Evolutionary conservation across 2,888 invertebrate genomes (phyloP), one percentile per base, ranked within the genome.

Genomic region (Tetragonula carbonaria): DNA sequence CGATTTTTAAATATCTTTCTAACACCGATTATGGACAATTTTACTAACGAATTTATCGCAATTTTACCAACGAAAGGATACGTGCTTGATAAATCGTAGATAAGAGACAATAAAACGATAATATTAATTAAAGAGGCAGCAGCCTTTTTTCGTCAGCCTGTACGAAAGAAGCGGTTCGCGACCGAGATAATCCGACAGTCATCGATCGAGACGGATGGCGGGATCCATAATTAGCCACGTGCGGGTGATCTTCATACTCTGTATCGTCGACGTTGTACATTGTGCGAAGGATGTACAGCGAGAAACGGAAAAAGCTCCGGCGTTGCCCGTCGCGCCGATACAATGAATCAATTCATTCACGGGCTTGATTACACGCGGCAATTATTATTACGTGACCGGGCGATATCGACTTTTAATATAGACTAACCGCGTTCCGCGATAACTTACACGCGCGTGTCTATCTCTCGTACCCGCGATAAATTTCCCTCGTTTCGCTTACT

Each of bases 311-410:
- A 83, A 84, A 82, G 74, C 51, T 50, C 53, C 62, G 18, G 21
- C 71, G 70, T 33, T 68, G 59, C 45, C 76, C 70, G 74, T 76
- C 67, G 63, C 70, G 57, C 45, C 80, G 81, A 87, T 80, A 90
- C 89, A 91, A 89, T 86, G 88, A 86, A 91, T 91, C 87, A 84
- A 91, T 91, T 91, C 90, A 91, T 87, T 82, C 90, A 80, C 11
- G 70, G 73, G 76, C 53, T 71, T 79, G 84, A 91, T 91, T 90
- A 91, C 85, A 84, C 78, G 81, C 74, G 80, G 82, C 85, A 75
- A 87, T 86, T 86, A 89, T 86, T 85, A 87, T 85, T 76, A 76
- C 85, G 86, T 82, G 86, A 86, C 80, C 75, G 76, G 38, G 74
- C 71, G 78, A 84, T 87, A 87, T 78, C 84, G 79, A 62, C 62